phyloP scores from a whole-genome alignment of 2,888 invertebrate genomes.

The Eretmocerus hayati region DNA sequence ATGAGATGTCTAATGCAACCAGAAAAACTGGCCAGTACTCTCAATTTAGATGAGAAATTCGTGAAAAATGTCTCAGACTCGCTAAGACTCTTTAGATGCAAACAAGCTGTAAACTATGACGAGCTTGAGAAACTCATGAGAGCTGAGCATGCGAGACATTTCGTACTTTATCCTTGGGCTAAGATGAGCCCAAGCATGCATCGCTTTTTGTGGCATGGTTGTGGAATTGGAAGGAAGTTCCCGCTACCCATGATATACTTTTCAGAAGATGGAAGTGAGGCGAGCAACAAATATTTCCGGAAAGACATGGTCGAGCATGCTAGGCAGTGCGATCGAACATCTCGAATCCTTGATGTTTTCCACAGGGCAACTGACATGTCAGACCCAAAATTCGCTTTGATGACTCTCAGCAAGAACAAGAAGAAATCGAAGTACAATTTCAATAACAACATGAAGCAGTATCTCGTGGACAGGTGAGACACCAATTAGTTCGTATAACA shows the following conservation, averaged over 20 bases:
- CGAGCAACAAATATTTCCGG: not conserved
- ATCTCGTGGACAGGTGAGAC: too few species aligned
- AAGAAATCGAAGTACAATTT: too few species aligned
- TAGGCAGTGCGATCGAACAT: not conserved
- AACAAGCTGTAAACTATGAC: not conserved
- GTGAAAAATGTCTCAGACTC: not conserved
- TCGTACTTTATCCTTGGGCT: not conserved
- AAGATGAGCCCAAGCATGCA: conserved; percentile 1
- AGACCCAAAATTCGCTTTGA: not conserved
- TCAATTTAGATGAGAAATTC: not conserved
- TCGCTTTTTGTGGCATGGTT: not conserved
- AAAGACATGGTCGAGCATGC: not conserved
- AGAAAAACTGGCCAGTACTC: not conserved
- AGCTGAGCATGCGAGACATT: not conserved
- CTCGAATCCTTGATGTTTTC: not conserved
- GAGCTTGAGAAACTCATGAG: not conserved
- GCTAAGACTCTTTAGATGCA: not conserved
- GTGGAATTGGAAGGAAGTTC: not conserved
- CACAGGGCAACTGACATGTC: not conserved
- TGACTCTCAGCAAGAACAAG: too few species aligned
- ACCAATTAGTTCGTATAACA: too few species aligned
- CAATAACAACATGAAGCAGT: too few species aligned
- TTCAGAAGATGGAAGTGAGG: not conserved
- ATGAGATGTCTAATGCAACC: not conserved
- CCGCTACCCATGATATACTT: not conserved